Evolutionary conservation across 2,113 vertebrate genomes (phyloP).

Genomic region (Pleuronectes platessa): DNA sequence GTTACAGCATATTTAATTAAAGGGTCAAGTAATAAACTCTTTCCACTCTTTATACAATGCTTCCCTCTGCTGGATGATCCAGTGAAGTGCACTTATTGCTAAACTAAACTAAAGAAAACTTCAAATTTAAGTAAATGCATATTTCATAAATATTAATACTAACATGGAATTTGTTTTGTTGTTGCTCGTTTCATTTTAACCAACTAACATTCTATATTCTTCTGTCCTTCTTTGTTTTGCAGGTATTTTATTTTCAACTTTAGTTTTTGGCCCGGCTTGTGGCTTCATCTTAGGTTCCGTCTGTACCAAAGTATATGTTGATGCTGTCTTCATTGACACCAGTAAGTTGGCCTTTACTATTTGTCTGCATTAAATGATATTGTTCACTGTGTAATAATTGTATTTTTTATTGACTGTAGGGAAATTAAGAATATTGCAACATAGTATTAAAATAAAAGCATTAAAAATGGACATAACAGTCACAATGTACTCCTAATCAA

Average conservation of each 20-base stretch:
- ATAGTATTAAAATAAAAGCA: neutral
- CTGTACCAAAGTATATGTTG: conserved; percentile 85
- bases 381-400: neutral
- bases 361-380: neutral
- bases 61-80: conserved; percentile 58
- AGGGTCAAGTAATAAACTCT: neutral
- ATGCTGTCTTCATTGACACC: conserved; percentile 84
- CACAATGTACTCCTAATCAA: too few species aligned
- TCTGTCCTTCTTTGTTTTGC: conserved; percentile 35
- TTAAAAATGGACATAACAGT: neutral
- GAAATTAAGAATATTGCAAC: neutral
- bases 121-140: neutral
- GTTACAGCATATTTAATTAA: neutral
- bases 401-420: neutral
- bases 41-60: conserved; percentile 23
- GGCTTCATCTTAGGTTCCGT: conserved; percentile 83
- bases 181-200: neutral
- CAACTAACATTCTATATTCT: neutral
- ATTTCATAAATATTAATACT: neutral
- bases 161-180: neutral
- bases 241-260: conserved; percentile 83
- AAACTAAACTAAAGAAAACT: neutral
- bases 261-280: conserved; percentile 82
- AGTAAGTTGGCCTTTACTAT: conserved; percentile 66
- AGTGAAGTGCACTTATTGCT: neutral